Evolutionary conservation across 2,797 vertebrate genomes (phyloP).

Genomic region (Muraenolepis orangiensis): DNA sequence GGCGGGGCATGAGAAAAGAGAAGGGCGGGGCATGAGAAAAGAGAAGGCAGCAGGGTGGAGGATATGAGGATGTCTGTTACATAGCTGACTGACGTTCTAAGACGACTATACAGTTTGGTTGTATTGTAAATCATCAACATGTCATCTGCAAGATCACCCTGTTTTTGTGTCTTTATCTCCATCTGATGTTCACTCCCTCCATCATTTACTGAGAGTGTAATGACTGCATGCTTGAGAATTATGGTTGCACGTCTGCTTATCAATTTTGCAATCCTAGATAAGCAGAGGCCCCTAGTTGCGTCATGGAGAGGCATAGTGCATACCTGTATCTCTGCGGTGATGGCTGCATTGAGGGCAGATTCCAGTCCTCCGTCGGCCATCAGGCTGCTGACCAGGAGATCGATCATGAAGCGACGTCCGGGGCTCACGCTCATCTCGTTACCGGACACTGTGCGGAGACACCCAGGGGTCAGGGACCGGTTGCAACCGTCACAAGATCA

Average conservation of each 20-base stretch:
- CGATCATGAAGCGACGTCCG: slow-evolving; percentile 98
- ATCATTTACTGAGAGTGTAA: background rate
- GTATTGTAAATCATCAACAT: background rate
- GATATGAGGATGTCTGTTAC: background rate
- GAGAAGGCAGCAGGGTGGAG: background rate
- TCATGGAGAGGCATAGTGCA: slow-evolving; percentile 17
- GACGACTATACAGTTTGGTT: background rate
- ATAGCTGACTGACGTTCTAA: background rate
- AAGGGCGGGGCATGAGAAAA: too few species aligned
- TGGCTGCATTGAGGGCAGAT: slow-evolving; percentile 92
- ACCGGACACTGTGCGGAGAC: slow-evolving; percentile 80
- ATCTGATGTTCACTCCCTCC: background rate
- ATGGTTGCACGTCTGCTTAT: background rate
- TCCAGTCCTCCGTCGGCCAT: slow-evolving; percentile 98
- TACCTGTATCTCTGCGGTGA: slow-evolving; percentile 98
- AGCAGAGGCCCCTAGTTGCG: too few species aligned
- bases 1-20: too few species aligned
- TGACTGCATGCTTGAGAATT: background rate
- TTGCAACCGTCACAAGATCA: background rate
- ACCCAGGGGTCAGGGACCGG: background rate
- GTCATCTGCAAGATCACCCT: background rate
- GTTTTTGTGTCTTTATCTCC: background rate
- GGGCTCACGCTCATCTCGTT: slow-evolving; percentile 94
- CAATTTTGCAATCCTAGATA: background rate
- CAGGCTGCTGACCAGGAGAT: slow-evolving; percentile 94